Evolutionary conservation across 2,888 invertebrate genomes (phyloP), one percentile per base, ranked within the genome.

Genomic region (Scotopteryx bipunctaria): DNA sequence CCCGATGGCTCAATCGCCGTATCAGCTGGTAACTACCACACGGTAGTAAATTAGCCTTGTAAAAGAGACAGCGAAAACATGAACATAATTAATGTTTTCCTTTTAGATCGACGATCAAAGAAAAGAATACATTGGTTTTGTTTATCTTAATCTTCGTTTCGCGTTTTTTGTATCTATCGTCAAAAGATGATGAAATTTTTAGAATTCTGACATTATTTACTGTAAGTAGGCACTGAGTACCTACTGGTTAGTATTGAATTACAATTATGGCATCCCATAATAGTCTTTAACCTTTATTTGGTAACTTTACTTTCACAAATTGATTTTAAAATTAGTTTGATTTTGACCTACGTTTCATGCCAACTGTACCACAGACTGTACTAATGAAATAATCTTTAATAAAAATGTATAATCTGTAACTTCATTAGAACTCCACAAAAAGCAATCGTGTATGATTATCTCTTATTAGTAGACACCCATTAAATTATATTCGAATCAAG

Each of bases 1-100:
- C 42, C 33, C 40, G 49, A 53, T 52, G 52, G 55, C 55, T 59
- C 58, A 58, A 57, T 59, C 29, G 33, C 27, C 54, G 60, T 60
- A 55, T 60, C 62, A 60, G 60, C 48, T 63, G 50, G 60, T 63
- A 62, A 58, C 59, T 43, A 54, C 50, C 54, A 46, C 58, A 49
- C 33, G 49, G 38, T 38, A 8, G 19, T 35, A 48, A 53, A 50
- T 57, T 55, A 52, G 41, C 44, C 54, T 54, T 25, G 48, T 57
- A 33, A 23, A 45, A 14, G 46, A 38, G 44, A 44, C 44, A 27
- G 8, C n/a, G 9, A 19, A 1, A 9, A 27, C 27, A 27, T 1
- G 9, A 27, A 27, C 11, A 27, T 27, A 27, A 25, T 25, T 11
- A 27, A 27, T 27, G 27, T 27, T 27, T 11, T 27, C 8, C 9